Conservation (phyloP, 2,113 vertebrate species). For the Elephas maximus region DNA sequence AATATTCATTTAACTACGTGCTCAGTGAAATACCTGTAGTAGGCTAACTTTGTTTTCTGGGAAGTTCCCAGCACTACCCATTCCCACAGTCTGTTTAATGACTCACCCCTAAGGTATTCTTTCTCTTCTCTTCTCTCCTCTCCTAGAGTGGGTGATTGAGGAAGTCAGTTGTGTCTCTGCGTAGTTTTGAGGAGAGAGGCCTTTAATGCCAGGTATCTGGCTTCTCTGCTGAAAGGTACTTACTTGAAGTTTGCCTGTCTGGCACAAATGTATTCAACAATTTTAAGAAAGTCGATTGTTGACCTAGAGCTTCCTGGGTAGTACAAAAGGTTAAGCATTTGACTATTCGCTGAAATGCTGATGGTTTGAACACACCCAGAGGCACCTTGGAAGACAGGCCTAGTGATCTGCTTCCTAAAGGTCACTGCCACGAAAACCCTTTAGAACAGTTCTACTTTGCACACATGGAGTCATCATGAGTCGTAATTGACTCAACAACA, state of each 20-base stretch:
- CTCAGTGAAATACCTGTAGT: neutral
- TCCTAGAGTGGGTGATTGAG: neutral
- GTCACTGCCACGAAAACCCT: no score
- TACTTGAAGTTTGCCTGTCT: neutral
- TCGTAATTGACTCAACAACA: no score
- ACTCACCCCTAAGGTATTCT: constrained; percentile 42
- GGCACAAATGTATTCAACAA: neutral
- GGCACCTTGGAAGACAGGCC: no score
- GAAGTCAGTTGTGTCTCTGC: neutral
- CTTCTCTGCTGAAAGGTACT: neutral
- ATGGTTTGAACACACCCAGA: no score
- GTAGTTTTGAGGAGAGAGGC: neutral
- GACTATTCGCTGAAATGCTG: no score
- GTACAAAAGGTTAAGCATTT: no score
- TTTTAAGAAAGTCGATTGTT: neutral
- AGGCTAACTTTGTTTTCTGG: constrained; percentile 43
- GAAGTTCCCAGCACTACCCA: constrained; percentile 41
- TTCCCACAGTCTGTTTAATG: constrained; percentile 17
- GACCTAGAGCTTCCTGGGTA: neutral
- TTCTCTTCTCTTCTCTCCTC: neutral
- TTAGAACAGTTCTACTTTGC: no score
- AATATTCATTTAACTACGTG: neutral
- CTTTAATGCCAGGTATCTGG: neutral
- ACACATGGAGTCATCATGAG: no score
- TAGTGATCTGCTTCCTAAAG: no score